A percentile compares a stretch with the other conserved stretches of the same genome.
Conservation (phyloP, 2,888 invertebrate genomes). For the Cataglyphis cursor region DNA sequence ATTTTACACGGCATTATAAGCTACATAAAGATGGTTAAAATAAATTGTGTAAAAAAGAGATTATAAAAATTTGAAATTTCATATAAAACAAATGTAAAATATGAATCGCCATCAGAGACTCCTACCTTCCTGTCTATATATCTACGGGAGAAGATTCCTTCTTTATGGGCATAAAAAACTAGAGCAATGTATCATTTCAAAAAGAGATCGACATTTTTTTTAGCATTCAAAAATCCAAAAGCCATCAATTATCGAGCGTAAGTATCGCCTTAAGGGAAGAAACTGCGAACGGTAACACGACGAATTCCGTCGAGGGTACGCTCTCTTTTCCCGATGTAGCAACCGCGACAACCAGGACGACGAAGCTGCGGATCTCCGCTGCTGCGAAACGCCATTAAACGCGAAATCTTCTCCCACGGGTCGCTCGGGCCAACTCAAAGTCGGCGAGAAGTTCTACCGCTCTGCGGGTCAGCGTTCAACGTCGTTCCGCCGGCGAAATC, state of each 20-base stretch:
- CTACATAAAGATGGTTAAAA: constrained; percentile 24
- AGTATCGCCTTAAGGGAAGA: background rate
- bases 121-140: background rate
- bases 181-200: background rate
- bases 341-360: constrained; percentile 29
- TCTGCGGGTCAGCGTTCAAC: constrained; percentile 58
- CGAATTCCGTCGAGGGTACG: constrained; percentile 8
- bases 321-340: constrained; percentile 12
- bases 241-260: background rate
- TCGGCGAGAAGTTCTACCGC: constrained; percentile 63
- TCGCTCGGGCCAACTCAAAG: constrained; percentile 34
- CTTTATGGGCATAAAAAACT: background rate
- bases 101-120: background rate
- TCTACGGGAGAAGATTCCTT: background rate
- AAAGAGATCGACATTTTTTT: background rate
- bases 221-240: background rate
- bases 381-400: constrained; percentile 64
- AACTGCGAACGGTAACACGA: background rate
- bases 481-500: constrained; percentile 57
- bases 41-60: constrained; percentile 11
- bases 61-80: constrained; percentile 5
- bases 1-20: constrained; percentile 8
- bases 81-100: constrained; percentile 3
- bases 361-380: constrained; percentile 2
- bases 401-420: constrained; percentile 52